phyloP scores from a whole-genome alignment of 2,797 vertebrate genomes.

The Amblyopsis hoosieri region DNA sequence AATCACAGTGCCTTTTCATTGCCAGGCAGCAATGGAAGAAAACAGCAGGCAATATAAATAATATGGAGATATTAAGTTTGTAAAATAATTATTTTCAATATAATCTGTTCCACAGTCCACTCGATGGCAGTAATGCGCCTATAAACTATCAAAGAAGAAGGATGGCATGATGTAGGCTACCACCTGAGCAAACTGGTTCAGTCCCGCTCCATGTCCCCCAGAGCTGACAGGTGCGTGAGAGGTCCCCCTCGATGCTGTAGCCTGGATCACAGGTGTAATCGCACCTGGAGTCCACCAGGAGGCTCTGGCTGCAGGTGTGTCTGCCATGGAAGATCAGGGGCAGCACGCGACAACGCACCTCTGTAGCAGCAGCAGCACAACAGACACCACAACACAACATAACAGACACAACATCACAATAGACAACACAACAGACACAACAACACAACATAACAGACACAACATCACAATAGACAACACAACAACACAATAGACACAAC shows the following conservation, averaged over 20 bases:
- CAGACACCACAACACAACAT: not conserved
- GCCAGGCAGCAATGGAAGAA: too few relatives aligned
- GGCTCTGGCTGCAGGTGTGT: conserved; percentile 85
- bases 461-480: too few relatives aligned
- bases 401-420: too few relatives aligned
- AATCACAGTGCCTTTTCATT: too few relatives aligned
- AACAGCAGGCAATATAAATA: too few relatives aligned
- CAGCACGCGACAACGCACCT: conserved; percentile 84
- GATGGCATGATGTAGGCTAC: not conserved
- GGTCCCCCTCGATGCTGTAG: conserved; percentile 87
- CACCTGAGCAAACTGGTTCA: conserved; percentile 92
- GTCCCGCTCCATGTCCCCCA: conserved; percentile 84
- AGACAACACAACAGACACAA: too few relatives aligned
- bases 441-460: too few relatives aligned
- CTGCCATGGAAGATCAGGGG: conserved; percentile 83
- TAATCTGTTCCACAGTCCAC: too few relatives aligned
- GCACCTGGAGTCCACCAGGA: conserved; percentile 89
- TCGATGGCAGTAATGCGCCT: too few relatives aligned
- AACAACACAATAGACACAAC: too few relatives aligned
- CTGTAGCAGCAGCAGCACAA: conserved; percentile 61
- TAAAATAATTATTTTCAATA: too few relatives aligned
- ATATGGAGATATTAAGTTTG: too few relatives aligned
- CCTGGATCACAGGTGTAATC: conserved; percentile 86
- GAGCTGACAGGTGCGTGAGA: conserved; percentile 85
- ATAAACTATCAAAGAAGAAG: not conserved